Conservation (phyloP, 92 coral and sea anemone species). For the Zoanthus gigantus region DNA sequence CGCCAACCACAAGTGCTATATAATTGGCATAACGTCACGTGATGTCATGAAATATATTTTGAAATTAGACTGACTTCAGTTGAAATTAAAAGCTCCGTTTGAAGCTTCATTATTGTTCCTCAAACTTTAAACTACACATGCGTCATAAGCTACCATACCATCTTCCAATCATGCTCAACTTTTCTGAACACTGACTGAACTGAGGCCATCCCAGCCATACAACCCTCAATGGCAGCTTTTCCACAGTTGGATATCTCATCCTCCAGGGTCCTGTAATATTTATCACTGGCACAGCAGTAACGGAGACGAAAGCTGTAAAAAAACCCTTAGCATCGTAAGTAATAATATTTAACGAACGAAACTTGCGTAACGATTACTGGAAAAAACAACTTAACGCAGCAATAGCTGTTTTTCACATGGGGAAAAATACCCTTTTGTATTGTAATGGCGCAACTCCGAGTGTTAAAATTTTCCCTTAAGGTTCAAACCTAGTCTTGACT, state of each 20-base stretch:
- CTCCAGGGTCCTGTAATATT: slow-evolving; percentile 76
- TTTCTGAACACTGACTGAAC: slow-evolving; percentile 85
- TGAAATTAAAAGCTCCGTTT: too few species aligned
- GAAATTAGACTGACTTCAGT: too few species aligned
- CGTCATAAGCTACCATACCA: slow-evolving; percentile 61
- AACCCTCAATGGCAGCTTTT: slow-evolving; percentile 67
- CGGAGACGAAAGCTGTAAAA: slow-evolving; percentile 77
- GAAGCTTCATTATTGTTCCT: too few species aligned
- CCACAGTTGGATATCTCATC: slow-evolving; percentile 55
- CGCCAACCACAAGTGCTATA: too few species aligned
- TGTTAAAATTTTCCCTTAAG: too few species aligned
- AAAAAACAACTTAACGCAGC: too few species aligned
- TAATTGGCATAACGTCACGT: too few species aligned
- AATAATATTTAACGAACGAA: neutral
- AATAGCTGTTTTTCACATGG: neutral
- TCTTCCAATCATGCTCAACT: slow-evolving; percentile 91
- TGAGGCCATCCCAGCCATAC: slow-evolving; percentile 77
- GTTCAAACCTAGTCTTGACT: too few species aligned
- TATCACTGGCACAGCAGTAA: slow-evolving; percentile 80
- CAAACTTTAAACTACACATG: neutral
- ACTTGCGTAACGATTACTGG: neutral
- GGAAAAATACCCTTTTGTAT: too few species aligned
- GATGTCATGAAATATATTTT: too few species aligned
- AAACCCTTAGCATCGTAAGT: neutral
- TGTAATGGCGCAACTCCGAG: too few species aligned